A percentile compares a stretch with the other conserved stretches of the same genome.
These are phyloP conservation scores for Choreutis nemorana DNA, from an alignment of 2,888 invertebrate genomes.

Conservation along the genomic window DNA sequence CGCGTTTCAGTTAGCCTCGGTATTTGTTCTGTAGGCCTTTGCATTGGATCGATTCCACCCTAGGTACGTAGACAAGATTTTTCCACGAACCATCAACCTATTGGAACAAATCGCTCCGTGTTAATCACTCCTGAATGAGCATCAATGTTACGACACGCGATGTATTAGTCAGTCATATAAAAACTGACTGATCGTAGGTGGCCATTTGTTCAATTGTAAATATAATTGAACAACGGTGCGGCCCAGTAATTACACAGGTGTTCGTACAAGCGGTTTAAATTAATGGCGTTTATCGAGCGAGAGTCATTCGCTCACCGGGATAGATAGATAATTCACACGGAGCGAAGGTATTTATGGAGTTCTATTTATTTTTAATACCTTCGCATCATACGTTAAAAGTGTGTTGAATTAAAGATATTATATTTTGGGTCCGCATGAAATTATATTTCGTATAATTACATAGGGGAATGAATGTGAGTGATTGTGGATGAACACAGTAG, in stretches of 20 bases:
- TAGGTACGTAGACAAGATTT: no score
- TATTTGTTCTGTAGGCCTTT: conserved; percentile 14
- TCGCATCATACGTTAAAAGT: no score
- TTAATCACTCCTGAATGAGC: conserved; percentile 32
- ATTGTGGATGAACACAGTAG: no score
- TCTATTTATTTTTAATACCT: conserved; percentile 2
- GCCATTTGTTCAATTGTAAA: conserved; percentile 30
- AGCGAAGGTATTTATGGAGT: conserved; percentile 1
- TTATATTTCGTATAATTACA: no score
- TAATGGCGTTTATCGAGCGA: conserved; percentile 28
- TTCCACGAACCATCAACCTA: no score
- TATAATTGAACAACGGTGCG: conserved; percentile 32
- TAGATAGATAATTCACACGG: conserved; percentile 11
- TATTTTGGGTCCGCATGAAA: no score
- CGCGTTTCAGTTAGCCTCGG: conserved; percentile 15
- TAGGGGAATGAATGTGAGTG: no score
- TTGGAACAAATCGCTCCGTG: conserved; percentile 11
- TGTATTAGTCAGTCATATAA: conserved; percentile 24
- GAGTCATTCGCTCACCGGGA: conserved; percentile 15
- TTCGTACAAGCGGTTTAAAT: conserved; percentile 27
- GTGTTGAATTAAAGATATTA: no score
- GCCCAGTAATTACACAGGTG: conserved; percentile 28
- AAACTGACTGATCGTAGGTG: conserved; percentile 20
- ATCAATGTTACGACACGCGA: conserved; percentile 30
- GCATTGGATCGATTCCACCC: no score